Percentiles rank a stretch among this genome's conserved stretches.
These are phyloP conservation scores for Callyntrura guangdongensis DNA, from an alignment of 2,888 invertebrate genomes.

Conservation along the genomic window DNA sequence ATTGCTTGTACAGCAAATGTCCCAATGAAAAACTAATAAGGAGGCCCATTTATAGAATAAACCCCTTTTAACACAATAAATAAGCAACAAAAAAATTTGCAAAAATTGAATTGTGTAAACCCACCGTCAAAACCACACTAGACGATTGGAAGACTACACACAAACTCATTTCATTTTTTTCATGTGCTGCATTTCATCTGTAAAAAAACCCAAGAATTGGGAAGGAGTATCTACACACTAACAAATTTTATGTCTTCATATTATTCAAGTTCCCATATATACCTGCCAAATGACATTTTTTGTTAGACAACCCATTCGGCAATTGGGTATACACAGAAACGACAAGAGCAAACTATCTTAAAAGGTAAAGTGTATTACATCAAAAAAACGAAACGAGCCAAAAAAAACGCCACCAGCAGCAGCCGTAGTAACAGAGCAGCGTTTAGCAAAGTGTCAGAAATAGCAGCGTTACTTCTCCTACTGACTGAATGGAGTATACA, in stretches of 20 bases:
- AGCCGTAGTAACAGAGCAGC: neutral
- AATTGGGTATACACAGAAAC: neutral
- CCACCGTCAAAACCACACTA: too few relatives aligned
- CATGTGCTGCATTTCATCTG: neutral
- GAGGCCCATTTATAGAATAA: too few relatives aligned
- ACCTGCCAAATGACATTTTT: constrained; percentile 17
- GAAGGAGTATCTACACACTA: neutral
- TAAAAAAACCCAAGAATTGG: constrained; percentile 5
- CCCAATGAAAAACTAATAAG: too few relatives aligned
- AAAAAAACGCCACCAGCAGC: neutral
- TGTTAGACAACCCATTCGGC: constrained; percentile 10
- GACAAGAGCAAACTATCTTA: neutral
- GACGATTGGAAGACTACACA: too few relatives aligned
- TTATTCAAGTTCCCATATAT: constrained; percentile 16
- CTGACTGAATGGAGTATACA: neutral
- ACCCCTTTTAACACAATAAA: too few relatives aligned
- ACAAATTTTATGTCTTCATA: neutral
- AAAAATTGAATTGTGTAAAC: too few relatives aligned
- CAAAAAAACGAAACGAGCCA: too few relatives aligned
- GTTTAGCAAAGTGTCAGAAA: neutral
- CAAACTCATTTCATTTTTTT: neutral
- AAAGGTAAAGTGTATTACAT: constrained; percentile 12
- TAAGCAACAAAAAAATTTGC: too few relatives aligned
- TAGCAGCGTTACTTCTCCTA: neutral
- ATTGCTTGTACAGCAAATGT: too few relatives aligned